A percentile compares a stretch with the other conserved stretches of the same genome.
Conservation (phyloP, 2,113 vertebrate genomes). For the Cyphomyrus discorhynchus region DNA sequence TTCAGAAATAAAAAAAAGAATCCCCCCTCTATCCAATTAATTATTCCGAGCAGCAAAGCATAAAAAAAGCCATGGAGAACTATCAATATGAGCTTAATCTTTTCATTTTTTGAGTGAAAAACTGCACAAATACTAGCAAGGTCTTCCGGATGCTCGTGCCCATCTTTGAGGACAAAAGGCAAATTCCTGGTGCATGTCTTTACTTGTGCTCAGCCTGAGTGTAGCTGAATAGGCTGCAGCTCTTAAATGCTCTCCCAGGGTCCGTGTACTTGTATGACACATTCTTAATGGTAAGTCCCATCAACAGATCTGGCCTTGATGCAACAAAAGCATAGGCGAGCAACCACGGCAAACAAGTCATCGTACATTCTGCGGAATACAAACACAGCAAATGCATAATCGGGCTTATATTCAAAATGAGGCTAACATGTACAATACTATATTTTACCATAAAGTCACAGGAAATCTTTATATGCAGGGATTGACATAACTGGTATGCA, state of each 20-base stretch:
- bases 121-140: slow-evolving; percentile 1
- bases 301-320: not conserved
- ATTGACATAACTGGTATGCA: no score
- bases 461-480: not conserved
- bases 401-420: not conserved
- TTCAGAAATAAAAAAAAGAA: not conserved
- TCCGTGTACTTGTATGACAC: not conserved
- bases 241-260: not conserved
- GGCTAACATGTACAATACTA: not conserved
- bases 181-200: not conserved
- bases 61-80: not conserved
- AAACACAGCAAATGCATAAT: not conserved
- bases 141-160: not conserved
- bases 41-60: not conserved
- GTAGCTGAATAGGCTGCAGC: not conserved
- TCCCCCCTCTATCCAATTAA: not conserved
- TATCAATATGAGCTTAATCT: not conserved
- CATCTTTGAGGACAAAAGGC: slow-evolving; percentile 9
- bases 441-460: not conserved
- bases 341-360: not conserved
- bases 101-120: not conserved
- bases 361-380: not conserved
- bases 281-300: slow-evolving; percentile 10
- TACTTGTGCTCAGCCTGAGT: not conserved
- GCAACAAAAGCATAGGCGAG: not conserved